Evolutionary conservation across 2,113 vertebrate species (phyloP).

Genomic region (Anoura caudifer): DNA sequence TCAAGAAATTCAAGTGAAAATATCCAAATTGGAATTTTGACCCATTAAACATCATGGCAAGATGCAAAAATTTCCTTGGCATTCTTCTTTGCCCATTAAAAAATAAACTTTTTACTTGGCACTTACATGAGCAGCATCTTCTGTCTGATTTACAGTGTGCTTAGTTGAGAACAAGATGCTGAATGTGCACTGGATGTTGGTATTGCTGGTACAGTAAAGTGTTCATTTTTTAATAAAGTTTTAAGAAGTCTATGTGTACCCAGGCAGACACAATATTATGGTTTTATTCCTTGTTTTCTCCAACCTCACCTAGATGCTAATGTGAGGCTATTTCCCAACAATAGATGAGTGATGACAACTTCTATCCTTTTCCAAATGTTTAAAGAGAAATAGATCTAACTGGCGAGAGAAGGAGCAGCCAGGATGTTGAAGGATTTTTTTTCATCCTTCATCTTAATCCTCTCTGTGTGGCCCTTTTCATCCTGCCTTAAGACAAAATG

Average conservation of each 20-base stretch:
- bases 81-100: not conserved
- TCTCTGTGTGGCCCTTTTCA: slow-evolving; percentile 60
- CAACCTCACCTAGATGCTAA: not conserved
- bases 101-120: not conserved
- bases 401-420: not conserved
- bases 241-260: not conserved
- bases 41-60: not conserved
- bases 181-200: not conserved
- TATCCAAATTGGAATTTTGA: not conserved
- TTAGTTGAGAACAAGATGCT: slow-evolving; percentile 4
- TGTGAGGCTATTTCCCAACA: not conserved
- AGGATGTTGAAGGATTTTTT: slow-evolving; percentile 52
- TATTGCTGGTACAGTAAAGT: not conserved
- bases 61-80: not conserved
- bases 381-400: slow-evolving; percentile 58
- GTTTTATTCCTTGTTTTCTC: not conserved
- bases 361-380: slow-evolving; percentile 31
- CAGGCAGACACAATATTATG: not conserved
- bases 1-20: not conserved
- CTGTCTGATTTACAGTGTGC: not conserved
- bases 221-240: not conserved
- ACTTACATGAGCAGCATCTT: not conserved
- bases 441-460: slow-evolving; percentile 44
- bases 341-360: slow-evolving; percentile 29
- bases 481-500: slow-evolving; percentile 15